phyloP scores from a whole-genome alignment of 2,113 vertebrate species.

The Ophthalmolycus amberensis region DNA sequence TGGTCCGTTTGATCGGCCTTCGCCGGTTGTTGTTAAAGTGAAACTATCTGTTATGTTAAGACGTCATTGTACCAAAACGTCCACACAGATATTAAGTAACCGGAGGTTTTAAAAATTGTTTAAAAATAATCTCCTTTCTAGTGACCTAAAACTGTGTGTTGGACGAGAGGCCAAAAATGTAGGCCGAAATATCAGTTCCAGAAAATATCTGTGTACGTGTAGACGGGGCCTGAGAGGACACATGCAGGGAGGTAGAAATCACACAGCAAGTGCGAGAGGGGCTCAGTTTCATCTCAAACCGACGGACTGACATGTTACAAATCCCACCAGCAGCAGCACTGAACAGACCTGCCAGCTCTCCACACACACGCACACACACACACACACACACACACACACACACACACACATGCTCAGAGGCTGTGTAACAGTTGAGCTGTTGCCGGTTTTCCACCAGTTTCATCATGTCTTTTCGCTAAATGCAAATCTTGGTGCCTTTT shows the following conservation, averaged over 20 bases:
- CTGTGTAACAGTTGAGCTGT: slow-evolving; percentile 39
- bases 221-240: not conserved
- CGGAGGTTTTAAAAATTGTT: not conserved
- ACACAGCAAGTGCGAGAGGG: slow-evolving; percentile 26
- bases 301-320: slow-evolving; percentile 57
- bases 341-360: slow-evolving; percentile 54
- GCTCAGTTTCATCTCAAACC: slow-evolving; percentile 57
- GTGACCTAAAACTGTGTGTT: not conserved
- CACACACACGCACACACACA: slow-evolving; percentile 20
- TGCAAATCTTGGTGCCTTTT: slow-evolving; percentile 50
- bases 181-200: not conserved
- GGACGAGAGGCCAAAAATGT: not conserved
- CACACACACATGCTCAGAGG: not conserved
- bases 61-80: not conserved
- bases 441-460: slow-evolving; percentile 65
- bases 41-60: not conserved
- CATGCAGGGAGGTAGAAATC: slow-evolving; percentile 39
- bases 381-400: slow-evolving; percentile 21
- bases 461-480: slow-evolving; percentile 61
- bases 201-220: not conserved
- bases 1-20: not conserved
- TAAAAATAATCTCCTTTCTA: not conserved
- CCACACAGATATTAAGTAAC: not conserved
- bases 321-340: slow-evolving; percentile 49
- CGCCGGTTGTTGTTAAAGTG: not conserved